Evolutionary conservation across 2,888 invertebrate species (phyloP), one percentile per base, ranked within the genome.

Genomic region (Aradus depressus): DNA sequence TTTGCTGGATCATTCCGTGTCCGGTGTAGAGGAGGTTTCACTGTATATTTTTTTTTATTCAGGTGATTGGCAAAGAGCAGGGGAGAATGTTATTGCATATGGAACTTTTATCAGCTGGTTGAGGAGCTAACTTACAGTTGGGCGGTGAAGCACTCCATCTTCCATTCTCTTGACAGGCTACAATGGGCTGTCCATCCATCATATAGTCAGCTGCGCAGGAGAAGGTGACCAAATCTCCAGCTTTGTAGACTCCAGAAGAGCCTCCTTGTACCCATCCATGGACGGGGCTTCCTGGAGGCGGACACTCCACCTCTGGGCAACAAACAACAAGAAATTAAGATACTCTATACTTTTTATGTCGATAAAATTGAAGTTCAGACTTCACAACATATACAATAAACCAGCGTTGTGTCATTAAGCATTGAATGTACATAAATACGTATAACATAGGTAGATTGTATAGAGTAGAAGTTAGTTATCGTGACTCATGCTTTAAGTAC

Each of bases 161-260:
- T 6, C 87, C 87, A 64, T 81, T 85, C 63, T 87, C 86, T 70
- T 88, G 87, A 67, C 91, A 91, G 19, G 88, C 85, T 44, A 88
- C 79, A 60, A 89, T 87, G n/a, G 88, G 86, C 60, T 85, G 78
- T 2, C 91, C 90, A 66, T 88, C 87, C 75, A 90, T 80, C 76
- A 90, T 87, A 68, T 80, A 88, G 61, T 87, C 87, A 8, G 47
- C 23, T 19, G 34, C 22, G 68, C 90, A 91, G 65, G 84, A 85
- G 72, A 88, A 86, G 67, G 88, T 85, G 22, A 89, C 80, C 45
- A 87, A 80, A 67, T 89, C 87, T 0, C 89, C 88, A 10, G 86
- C 85, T 59, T 84, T 77, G 70, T 82, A 87, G 14, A 64, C 63
- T 6, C 81, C 80, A 4, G 80, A 80, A 18, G 38, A 38, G 19